Percentiles rank a stretch among this genome's conserved stretches.
These are phyloP conservation scores for Egretta garzetta DNA, from an alignment of 2,113 vertebrate species.

Conservation along the genomic window DNA sequence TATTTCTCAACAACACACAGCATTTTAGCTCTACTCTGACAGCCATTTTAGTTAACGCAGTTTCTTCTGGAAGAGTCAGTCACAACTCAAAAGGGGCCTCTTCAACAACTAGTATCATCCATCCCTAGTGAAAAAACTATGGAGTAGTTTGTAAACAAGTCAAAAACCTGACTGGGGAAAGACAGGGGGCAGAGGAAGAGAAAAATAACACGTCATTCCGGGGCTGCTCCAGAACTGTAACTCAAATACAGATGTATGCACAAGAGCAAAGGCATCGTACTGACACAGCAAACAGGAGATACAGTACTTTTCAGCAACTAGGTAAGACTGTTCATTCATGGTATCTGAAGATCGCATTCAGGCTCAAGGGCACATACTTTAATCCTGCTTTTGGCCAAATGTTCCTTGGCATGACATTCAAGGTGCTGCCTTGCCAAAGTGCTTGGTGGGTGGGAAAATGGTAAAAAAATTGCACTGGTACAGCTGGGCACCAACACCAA, in stretches of 20 bases:
- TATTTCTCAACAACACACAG: background rate
- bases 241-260: background rate
- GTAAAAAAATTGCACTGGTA: background rate
- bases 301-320: background rate
- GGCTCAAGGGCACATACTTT: background rate
- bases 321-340: background rate
- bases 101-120: background rate
- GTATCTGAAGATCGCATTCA: background rate
- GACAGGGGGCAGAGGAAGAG: background rate
- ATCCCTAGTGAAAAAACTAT: background rate
- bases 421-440: background rate
- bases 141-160: background rate
- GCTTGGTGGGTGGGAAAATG: background rate
- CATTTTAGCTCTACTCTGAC: background rate
- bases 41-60: background rate
- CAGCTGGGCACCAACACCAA: background rate
- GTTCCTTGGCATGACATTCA: background rate
- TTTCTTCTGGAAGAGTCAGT: background rate
- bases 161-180: background rate
- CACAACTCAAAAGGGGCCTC: background rate
- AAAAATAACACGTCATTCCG: background rate
- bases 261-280: background rate
- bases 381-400: background rate
- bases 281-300: background rate
- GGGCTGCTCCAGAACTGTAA: background rate